phyloP scores from a whole-genome alignment of 2,797 vertebrate genomes.

The Intellagama lesueurii region DNA sequence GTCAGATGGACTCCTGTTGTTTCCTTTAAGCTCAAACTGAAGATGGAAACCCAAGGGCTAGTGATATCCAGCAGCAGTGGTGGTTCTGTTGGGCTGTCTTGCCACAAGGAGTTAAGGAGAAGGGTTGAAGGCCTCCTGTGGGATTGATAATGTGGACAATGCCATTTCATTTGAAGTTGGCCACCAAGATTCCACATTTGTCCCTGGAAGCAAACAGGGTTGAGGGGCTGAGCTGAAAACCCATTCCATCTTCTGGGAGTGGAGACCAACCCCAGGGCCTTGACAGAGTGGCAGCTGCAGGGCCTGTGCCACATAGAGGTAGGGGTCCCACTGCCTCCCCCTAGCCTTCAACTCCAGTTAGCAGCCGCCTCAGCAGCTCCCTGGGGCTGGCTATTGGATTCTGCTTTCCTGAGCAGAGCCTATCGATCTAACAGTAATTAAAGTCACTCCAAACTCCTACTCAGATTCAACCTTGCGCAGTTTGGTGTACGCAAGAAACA shows the following conservation, averaged over 20 bases:
- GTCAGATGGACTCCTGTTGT: no score
- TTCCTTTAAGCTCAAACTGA: no score
- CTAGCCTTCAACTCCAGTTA: background rate
- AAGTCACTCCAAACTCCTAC: conserved; percentile 72
- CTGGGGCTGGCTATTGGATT: conserved; percentile 59
- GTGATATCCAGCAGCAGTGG: background rate
- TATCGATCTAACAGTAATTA: conserved; percentile 74
- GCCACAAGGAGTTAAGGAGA: background rate
- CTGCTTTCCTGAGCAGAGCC: conserved; percentile 61
- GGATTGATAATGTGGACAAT: background rate
- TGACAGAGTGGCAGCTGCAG: background rate
- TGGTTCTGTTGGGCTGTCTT: background rate
- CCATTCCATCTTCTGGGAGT: background rate
- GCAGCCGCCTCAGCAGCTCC: conserved; percentile 30
- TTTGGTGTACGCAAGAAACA: conserved; percentile 56
- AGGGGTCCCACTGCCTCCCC: background rate
- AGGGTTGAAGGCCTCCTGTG: background rate
- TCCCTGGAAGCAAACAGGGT: background rate
- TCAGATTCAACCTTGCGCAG: conserved; percentile 69
- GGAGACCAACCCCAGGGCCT: background rate
- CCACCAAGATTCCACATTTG: background rate
- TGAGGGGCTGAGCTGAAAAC: background rate
- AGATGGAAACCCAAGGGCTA: background rate
- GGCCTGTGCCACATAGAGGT: background rate
- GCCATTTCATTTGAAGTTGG: background rate